Conservation (phyloP, 2,888 invertebrate species). For the Cheilosia urbana region DNA sequence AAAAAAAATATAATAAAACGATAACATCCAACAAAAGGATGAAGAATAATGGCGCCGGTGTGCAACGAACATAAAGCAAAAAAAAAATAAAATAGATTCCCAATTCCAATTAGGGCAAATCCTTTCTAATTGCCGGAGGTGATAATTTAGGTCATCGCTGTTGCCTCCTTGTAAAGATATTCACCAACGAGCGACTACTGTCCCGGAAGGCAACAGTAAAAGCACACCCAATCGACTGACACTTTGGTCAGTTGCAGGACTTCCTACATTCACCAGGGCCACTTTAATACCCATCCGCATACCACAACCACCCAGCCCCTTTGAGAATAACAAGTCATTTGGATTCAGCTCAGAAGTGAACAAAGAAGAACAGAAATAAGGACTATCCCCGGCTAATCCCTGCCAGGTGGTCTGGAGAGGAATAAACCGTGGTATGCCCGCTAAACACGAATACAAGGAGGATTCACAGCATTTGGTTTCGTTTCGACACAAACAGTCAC, state of each 20-base stretch:
- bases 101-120: slow-evolving; percentile 67
- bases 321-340: slow-evolving; percentile 42
- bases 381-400: slow-evolving; percentile 20
- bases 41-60: slow-evolving; percentile 15
- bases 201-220: slow-evolving; percentile 8
- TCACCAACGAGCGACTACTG: slow-evolving; percentile 26
- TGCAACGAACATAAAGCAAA: background rate
- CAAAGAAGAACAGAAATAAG: slow-evolving; percentile 19
- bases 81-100: slow-evolving; percentile 32
- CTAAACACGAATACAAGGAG: background rate
- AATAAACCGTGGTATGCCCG: background rate
- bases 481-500: slow-evolving; percentile 25
- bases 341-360: slow-evolving; percentile 35
- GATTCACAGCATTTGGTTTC: slow-evolving; percentile 1
- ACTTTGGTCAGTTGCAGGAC: slow-evolving; percentile 50
- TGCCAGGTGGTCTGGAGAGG: background rate
- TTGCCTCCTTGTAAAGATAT: slow-evolving; percentile 3
- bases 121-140: slow-evolving; percentile 73
- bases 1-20: slow-evolving; percentile 24
- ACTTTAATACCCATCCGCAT: slow-evolving; percentile 24
- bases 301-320: background rate
- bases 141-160: slow-evolving; percentile 62
- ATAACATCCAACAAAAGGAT: slow-evolving; percentile 14
- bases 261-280: slow-evolving; percentile 16
- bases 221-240: slow-evolving; percentile 18